Base-by-base conservation (phyloP, 2,113 vertebrate genomes). In the Oxyura jamaicensis region DNA sequence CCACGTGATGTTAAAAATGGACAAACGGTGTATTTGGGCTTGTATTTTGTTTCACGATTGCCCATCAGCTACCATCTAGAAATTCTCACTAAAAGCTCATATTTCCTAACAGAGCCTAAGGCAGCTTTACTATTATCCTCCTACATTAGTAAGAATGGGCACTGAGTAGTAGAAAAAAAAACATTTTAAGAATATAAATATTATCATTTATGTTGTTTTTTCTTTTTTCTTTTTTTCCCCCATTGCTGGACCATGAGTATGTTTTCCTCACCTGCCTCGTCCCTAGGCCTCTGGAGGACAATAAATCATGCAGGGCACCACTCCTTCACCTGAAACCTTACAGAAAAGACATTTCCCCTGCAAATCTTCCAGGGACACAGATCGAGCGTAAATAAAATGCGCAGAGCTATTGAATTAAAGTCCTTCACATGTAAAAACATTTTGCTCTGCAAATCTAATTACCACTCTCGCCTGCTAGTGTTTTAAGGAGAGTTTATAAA, bases 401-500 rank as follows among this genome's bases (percentile, higher is more conserved):
- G 21, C 29, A 28, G 21, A 5, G 8, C 29, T 46, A 19, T 6
- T 42, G 55, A 60, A 4, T 15, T 48, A 2, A 87, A 86, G 13
- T 15, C 55, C 53, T 68, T 28, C n/a, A n/a, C 26, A 21, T 3
- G 4, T 48, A 69, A 88, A 95, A 91, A 15, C 60, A 63, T 63
- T 89, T 67, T 58, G 44, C 41, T 65, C 77, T 79, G 82, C 36
- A 76, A 48, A 86, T 55, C 80, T 83, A 82, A 90, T 88, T 53
- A 69, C 18, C 28, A 41, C 74, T 77, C 77, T 19, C 55, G 75
- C 25, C 62, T 82, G 68, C 15, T 31, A 52, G 44, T 52, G 59
- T 42, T 91, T 96, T 52, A 75, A 96, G 82, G 2, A 26, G 67
- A 68, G 69, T 55, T 92, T 88, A 62, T 67, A 77, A 88, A 75